phyloP scores from a whole-genome alignment of 2,113 vertebrate species.

The Columba livia region DNA sequence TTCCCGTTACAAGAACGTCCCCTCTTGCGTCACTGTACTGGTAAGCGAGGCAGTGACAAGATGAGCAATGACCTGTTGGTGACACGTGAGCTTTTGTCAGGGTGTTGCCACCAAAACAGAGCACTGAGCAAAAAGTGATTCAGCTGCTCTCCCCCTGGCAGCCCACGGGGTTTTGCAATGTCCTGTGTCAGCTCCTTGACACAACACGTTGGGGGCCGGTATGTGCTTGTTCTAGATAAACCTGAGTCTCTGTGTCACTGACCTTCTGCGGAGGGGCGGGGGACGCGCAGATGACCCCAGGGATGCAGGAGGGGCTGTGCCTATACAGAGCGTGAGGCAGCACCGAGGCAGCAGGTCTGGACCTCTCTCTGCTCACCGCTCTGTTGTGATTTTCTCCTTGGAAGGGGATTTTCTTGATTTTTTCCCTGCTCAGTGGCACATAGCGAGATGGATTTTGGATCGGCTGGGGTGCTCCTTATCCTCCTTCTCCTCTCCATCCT shows the following conservation, averaged over 20 bases:
- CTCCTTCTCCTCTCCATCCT: not conserved
- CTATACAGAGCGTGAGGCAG: not conserved
- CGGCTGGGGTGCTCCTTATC: accelerated
- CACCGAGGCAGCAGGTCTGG: accelerated
- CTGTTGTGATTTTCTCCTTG: not conserved
- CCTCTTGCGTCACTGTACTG: not conserved
- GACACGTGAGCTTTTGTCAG: not conserved
- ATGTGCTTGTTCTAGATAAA: accelerated
- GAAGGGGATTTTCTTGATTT: not conserved
- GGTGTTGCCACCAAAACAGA: accelerated
- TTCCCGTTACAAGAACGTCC: not conserved
- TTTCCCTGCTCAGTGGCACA: accelerated
- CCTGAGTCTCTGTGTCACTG: not conserved
- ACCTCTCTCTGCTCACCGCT: not conserved
- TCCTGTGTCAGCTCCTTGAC: accelerated
- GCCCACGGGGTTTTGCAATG: not conserved
- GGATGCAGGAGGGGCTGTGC: not conserved
- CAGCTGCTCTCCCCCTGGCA: too few relatives aligned
- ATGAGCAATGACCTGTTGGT: accelerated
- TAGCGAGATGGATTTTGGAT: not conserved
- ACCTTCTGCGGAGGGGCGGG: not conserved
- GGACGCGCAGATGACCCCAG: accelerated
- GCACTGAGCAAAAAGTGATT: not conserved
- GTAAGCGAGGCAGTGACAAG: not conserved
- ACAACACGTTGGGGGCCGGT: accelerated